A percentile compares a stretch with the other conserved stretches of the same genome.
These are phyloP conservation scores for Recurvirostra avosetta DNA, from an alignment of 2,113 vertebrate genomes.

Conservation along the genomic window DNA sequence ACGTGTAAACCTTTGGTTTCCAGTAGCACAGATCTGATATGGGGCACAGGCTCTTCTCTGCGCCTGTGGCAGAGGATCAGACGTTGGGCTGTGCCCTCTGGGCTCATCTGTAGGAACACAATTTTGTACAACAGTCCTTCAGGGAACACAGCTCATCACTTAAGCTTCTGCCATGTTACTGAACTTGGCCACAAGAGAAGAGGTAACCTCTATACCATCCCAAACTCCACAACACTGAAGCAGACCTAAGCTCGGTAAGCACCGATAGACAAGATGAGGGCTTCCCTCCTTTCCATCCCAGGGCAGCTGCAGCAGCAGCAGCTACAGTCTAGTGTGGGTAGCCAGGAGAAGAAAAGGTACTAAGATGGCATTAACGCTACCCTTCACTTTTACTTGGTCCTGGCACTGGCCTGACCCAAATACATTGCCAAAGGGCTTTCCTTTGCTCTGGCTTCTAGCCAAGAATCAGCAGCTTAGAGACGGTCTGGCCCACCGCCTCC, in stretches of 20 bases:
- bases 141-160: neutral
- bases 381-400: neutral
- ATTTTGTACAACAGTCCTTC: neutral
- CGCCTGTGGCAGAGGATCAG: constrained; percentile 50
- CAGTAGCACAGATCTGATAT: neutral
- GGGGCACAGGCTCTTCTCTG: constrained; percentile 30
- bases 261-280: neutral
- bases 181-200: neutral
- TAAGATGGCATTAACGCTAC: neutral
- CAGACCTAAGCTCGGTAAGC: neutral
- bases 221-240: neutral
- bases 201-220: neutral
- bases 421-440: neutral
- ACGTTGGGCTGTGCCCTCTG: constrained; percentile 41
- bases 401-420: neutral
- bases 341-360: neutral
- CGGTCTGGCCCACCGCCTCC: neutral
- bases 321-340: neutral
- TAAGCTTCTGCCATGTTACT: neutral
- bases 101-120: constrained; percentile 57
- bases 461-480: neutral
- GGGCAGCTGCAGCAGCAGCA: neutral
- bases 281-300: neutral
- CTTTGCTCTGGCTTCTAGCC: neutral
- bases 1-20: constrained; percentile 71